Base-by-base conservation (phyloP, 2,113 vertebrate genomes). In the Mustela nigripes region DNA sequence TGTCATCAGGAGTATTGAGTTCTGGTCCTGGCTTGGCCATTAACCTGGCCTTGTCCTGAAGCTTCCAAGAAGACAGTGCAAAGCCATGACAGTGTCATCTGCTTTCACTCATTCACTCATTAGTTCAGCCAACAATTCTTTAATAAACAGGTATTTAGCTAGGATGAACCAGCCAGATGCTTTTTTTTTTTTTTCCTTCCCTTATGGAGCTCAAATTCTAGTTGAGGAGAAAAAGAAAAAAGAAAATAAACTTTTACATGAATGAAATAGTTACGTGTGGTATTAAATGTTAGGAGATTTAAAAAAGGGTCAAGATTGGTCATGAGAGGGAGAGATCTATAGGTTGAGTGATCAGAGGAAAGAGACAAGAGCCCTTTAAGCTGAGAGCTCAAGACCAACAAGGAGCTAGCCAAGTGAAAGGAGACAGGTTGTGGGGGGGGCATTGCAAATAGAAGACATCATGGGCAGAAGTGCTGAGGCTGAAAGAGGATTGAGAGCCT, bases 371-470 rank as follows among this genome's bases (percentile, higher is more conserved):
- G 42, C 18, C 5, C 14, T 50, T 50, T 58, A 45, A 58, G 9
- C 4, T 62, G 67, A 71, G 19, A n/a, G 31, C 21, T 79, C 31
- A 48, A 56, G 53, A 78, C 26, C 50, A 26, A 62, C 18, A 63
- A 67, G 56, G 62, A 39, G 14, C 15, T 53, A 79, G 39, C 18
- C 39, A 79, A 65, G 63, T 21, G 24, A 80, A 63, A 50, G 33
- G 8, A 56, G 78, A 4, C 1, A n/a, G 56, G 2, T 39, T 7
- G 7, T 16, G 1, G 4, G 53, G 14, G 1, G 8, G 24, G 22
- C 19, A 24, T 56, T 95, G 73, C 31, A 28, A 36, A 31, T 45
- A 74, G 78, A 73, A 76, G 36, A 45, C 14, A 11, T 24, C 56
- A 11, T 10, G 21, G 39, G 22, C 11, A 12, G 71, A 45, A 79